Base-by-base conservation (phyloP, 2,888 invertebrate genomes). In the Nomada goodeniana region DNA sequence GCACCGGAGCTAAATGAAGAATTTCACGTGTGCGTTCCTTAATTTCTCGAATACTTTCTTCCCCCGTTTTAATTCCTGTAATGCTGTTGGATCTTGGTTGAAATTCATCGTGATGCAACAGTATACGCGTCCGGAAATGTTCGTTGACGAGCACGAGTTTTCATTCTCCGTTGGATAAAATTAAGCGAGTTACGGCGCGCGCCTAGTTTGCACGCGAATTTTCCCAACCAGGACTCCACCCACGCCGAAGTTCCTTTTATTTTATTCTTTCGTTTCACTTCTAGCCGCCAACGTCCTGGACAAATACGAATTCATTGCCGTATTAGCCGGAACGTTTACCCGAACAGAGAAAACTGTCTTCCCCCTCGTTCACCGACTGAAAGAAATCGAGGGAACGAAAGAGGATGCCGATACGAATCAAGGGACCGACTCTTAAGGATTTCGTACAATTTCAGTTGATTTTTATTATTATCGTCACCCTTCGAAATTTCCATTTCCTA, bases 261-360 rank as follows among this genome's bases (percentile, higher is more conserved):
- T 83, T 76, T 67, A 76, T 67, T 64, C 74, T 80, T 83, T 71
- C 80, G 79, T 82, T 80, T 83, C 81, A 83, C 72, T 82, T 69
- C 76, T 77, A 75, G 77, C 73, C 82, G 83, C 78, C 82, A 73
- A 81, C 86, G 79, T 81, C 83, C 84, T 84, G 85, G 83, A 88
- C 89, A 89, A 90, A 90, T 89, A 90, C 89, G 90, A 90, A 90
- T 90, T 89, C 89, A 90, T 89, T 89, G 88, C 84, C 83, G 83
- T 89, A 87, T 89, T 89, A 89, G 86, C 74, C 69, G 81, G 75
- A 88, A 85, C 82, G 86, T 88, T 83, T 77, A 76, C 84, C 50
- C 75, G 76, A 76, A 72, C 50, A 50, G 60, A 76, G 78, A 44
- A 55, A 71, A 74, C 64, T 69, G 71, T 70, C 75, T 75, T 76